Evolutionary conservation across 2,113 vertebrate genomes (phyloP), one percentile per base, ranked within the genome.

Genomic region (Hyaena hyaena): DNA sequence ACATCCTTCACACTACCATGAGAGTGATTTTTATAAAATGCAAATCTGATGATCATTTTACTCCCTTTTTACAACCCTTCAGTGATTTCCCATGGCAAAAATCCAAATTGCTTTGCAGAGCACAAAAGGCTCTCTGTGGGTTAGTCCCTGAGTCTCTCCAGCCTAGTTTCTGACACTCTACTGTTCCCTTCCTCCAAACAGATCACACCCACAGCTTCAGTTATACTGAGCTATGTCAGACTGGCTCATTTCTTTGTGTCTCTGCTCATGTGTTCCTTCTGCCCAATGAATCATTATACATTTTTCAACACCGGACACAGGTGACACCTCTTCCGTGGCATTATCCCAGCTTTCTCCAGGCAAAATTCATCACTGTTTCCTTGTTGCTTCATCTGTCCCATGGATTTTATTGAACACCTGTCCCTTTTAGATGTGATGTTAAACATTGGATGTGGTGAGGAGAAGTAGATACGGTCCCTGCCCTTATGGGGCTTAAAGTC

Each of bases 1-100:
- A 93, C 94, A 96, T 92, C 96, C 95, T 96, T 96, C 92, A 96
- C 86, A 95, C 89, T 77, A 35, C 80, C 92, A 43, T 26, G 90
- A 97, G 96, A 97, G 94, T 84, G 90, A 97, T 97, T 96, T 95
- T 96, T 96, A 69, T 95, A 87, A 98, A 97, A 97, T 98, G 97
- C 97, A 97, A 97, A 98, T 97, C 79, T 93, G 96, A 97, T 95
- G 94, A 93, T 97, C 90, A 71, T 93, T 97, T 97, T 82, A 93
- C 93, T 96, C 95, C 95, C 68, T 86, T 97, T 96, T 98, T 96
- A 97, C 43, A 95, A 90, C 97, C 83, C 92, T 92, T 97, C 93
- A 90, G 96, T 97, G 97, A 97, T 96, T 97, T 97, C 97, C 90
- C 92, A 80, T 98, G 97, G 96, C 97, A 96, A 80, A 86, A 77